Evolutionary conservation across 2,113 vertebrate species (phyloP), one percentile per base, ranked within the genome.

Genomic region (Poeciliopsis turrubarensis): DNA sequence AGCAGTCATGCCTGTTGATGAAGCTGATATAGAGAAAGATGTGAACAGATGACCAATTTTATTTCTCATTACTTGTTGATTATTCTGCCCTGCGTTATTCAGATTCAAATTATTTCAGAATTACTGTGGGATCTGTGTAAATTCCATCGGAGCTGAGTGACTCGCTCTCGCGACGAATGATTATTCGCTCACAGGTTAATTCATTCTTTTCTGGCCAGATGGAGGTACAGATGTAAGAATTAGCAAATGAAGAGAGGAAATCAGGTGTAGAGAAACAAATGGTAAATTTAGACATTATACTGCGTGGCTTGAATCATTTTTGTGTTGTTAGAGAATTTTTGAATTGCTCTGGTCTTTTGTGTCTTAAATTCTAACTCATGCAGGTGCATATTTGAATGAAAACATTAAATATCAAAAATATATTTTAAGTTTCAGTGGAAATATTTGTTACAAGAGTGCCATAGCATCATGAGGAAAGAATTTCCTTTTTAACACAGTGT

Each of bases 141-240:
- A 90, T 92, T 89, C 78, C 79, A 47, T 44, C 61, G 80, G 66
- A 78, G 80, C 70, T 3, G 73, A 72, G 81, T 76, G 37, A 34
- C 73, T 66, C 5, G 4, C 15, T 71, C 78, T 65, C 51, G 10
- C 73, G 67, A 81, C 87, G 79, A 84, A 80, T 70, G 83, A 92
- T 84, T 70, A 81, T 87, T 88, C 71, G 86, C 87, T 88, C 81
- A 67, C 86, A 90, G 89, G 90, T 92, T 92, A 87, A 92, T 91
- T 92, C 80, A 82, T 81, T 87, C 83, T 79, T 91, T 78, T 87
- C 69, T 44, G 82, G 81, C 88, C 91, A 92, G 89, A 89, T 92
- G 91, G 84, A 87, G 81, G 84, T 86, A 90, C 86, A 83, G 66
- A 87, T 90, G 83, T 89, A 91, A 93, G 91, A 91, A 91, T 83